Evolutionary conservation across 2,797 vertebrate genomes (phyloP).

Genomic region (Brotula barbata): DNA sequence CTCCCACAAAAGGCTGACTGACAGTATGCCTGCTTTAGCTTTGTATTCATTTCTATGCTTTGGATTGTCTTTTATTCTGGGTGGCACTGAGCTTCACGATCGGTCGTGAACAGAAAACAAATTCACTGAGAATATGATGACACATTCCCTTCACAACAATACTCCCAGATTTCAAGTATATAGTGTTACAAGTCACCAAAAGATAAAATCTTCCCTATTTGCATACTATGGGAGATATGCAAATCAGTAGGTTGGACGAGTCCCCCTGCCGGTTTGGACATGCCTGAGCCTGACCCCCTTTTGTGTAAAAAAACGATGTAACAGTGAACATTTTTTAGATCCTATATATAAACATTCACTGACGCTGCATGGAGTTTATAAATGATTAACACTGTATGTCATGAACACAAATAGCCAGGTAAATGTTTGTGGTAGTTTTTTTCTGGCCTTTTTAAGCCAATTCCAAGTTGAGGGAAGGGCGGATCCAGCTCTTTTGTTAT

Average conservation of each 20-base stretch:
- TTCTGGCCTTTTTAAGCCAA: neutral
- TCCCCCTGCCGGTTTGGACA: conserved; percentile 43
- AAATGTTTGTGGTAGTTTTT: neutral
- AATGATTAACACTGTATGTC: neutral
- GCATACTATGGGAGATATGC: conserved; percentile 57
- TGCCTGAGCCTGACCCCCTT: conserved; percentile 15
- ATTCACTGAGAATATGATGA: conserved; percentile 15
- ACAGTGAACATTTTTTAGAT: no score
- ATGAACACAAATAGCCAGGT: conserved; percentile 29
- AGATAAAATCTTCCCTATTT: conserved; percentile 44
- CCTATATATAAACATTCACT: no score
- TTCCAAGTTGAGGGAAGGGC: neutral
- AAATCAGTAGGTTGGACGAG: conserved; percentile 50
- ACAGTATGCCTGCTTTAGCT: conserved; percentile 44
- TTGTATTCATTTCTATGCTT: conserved; percentile 39
- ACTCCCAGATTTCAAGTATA: conserved; percentile 20
- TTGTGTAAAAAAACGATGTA: conserved; percentile 9
- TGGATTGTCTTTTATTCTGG: conserved; percentile 52
- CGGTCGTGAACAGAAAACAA: conserved; percentile 45
- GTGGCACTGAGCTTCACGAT: conserved; percentile 34
- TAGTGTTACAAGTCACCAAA: conserved; percentile 19
- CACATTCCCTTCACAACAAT: conserved; percentile 21
- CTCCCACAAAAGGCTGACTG: conserved; percentile 42
- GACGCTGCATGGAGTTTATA: neutral
- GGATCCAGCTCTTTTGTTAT: neutral